Percentiles rank a stretch among this genome's conserved stretches.
Conservation (phyloP, 1,140 invertebrate species). For the Lordiphosa stackelbergi region DNA sequence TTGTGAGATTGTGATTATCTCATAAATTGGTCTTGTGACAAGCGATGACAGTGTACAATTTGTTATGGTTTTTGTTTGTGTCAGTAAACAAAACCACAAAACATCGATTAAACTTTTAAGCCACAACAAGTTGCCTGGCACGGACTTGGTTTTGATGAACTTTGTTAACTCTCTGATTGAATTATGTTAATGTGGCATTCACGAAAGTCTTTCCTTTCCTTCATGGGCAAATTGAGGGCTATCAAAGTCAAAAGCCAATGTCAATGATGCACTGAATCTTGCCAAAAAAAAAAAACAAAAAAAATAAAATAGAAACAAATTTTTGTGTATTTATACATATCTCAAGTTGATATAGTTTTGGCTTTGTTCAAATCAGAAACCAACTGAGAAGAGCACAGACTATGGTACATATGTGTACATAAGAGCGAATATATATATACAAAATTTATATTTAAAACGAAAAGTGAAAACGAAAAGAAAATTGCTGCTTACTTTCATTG, state of each 20-base stretch:
- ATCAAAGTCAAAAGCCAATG: conserved; percentile 70
- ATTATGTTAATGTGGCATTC: conserved; percentile 41
- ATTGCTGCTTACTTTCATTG: conserved; percentile 54
- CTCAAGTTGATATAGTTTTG: conserved; percentile 3
- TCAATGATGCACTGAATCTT: conserved; percentile 65
- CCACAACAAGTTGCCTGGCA: conserved; percentile 9
- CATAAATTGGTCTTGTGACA: conserved; percentile 76
- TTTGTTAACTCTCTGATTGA: conserved; percentile 26
- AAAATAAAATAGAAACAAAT: not conserved
- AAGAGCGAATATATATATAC: conserved; percentile 4
- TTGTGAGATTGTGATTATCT: conserved; percentile 59
- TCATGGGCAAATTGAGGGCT: conserved; percentile 29
- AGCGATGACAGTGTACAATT: conserved; percentile 52
- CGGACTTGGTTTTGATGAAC: conserved; percentile 1
- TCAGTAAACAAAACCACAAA: conserved; percentile 35
- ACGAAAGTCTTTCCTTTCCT: conserved; percentile 37
- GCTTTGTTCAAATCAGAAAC: conserved; percentile 37
- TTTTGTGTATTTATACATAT: conserved; percentile 11
- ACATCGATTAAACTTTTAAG: conserved; percentile 68
- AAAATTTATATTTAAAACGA: conserved; percentile 26
- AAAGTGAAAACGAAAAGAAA: conserved; percentile 26
- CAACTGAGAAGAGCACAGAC: conserved; percentile 26
- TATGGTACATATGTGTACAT: conserved; percentile 20
- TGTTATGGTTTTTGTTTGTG: conserved; percentile 27
- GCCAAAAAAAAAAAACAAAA: conserved; percentile 53